Conservation (phyloP, 2,113 vertebrate species). For the Phasianus colchicus region DNA sequence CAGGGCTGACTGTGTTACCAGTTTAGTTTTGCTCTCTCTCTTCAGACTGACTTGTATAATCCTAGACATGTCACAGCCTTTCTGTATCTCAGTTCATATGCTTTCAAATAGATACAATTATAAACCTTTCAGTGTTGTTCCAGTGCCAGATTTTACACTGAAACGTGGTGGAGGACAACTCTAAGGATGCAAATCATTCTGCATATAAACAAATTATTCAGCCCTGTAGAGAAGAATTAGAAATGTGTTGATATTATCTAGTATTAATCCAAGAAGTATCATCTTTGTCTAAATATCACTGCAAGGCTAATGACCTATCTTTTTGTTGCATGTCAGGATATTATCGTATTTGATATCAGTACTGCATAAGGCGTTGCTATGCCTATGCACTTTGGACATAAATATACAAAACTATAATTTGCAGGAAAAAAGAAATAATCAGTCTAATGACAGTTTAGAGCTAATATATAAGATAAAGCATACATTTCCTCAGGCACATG, state of each 20-base stretch:
- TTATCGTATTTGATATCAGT: constrained; percentile 38
- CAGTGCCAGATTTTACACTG: neutral
- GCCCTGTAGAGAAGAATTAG: neutral
- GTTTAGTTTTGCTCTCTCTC: constrained; percentile 1
- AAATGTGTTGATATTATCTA: neutral
- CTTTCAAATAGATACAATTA: neutral
- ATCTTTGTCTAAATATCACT: constrained; percentile 37
- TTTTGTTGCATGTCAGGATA: constrained; percentile 32
- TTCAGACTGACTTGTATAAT: constrained; percentile 5
- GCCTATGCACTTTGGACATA: neutral
- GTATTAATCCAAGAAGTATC: constrained; percentile 12
- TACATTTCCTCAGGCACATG: neutral
- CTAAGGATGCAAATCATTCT: neutral
- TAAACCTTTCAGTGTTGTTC: neutral
- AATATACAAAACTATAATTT: constrained; percentile 1
- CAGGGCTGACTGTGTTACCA: neutral
- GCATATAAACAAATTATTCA: neutral
- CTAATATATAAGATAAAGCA: constrained; percentile 18
- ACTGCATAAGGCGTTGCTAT: constrained; percentile 31
- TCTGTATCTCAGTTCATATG: neutral
- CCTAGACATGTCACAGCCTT: constrained; percentile 6
- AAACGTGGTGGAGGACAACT: neutral
- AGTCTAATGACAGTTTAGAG: constrained; percentile 2
- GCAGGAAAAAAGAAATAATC: neutral
- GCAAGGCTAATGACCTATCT: constrained; percentile 28